Conservation (phyloP, 2,113 vertebrate species). For the Ceyx cyanopectus region DNA sequence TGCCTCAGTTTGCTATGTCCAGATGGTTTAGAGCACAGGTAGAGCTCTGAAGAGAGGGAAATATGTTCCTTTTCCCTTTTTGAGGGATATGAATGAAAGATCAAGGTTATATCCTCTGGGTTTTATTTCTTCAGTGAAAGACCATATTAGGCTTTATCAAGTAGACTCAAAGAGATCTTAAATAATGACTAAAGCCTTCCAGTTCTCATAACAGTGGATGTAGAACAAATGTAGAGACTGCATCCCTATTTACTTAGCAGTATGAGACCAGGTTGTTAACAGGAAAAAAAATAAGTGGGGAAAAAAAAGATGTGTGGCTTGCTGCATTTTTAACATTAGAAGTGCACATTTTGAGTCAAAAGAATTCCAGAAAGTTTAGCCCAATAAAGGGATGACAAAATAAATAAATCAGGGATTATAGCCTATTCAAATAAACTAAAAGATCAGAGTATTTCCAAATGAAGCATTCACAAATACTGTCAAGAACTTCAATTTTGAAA, state of each 20-base stretch:
- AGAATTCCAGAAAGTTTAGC: background rate
- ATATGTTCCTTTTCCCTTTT: background rate
- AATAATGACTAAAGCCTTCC: conserved; percentile 21
- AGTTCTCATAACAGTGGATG: background rate
- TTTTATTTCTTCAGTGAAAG: conserved; percentile 15
- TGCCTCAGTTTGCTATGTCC: background rate
- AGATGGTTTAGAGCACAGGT: background rate
- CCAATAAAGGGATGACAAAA: background rate
- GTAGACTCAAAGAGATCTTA: background rate
- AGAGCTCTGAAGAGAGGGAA: background rate
- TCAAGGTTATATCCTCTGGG: background rate
- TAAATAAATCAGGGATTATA: background rate
- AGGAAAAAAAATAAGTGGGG: background rate
- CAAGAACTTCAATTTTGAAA: background rate
- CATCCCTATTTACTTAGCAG: background rate
- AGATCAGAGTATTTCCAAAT: conserved; percentile 4
- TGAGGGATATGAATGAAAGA: conserved; percentile 44
- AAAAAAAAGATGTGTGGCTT: background rate
- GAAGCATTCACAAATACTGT: background rate
- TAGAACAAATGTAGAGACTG: background rate
- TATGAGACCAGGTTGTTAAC: background rate
- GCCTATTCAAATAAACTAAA: background rate
- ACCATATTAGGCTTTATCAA: background rate
- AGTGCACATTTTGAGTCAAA: background rate
- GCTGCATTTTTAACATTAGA: background rate